Percentiles rank a stretch among this genome's conserved stretches.
Evolutionary conservation across 2,113 vertebrate genomes (phyloP).

Genomic region (Micronycteris hirsuta): DNA sequence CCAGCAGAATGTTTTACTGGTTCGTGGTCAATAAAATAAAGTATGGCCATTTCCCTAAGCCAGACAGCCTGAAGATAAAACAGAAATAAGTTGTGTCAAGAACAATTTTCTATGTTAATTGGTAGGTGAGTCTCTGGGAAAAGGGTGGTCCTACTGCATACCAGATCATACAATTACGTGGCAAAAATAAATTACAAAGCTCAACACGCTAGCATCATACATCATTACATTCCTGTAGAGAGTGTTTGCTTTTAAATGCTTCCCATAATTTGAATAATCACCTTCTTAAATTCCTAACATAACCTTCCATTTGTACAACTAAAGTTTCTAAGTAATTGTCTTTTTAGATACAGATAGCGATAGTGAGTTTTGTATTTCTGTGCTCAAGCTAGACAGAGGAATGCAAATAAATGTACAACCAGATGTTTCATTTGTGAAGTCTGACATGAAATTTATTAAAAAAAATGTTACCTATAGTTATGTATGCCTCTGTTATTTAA

Average conservation of each 20-base stretch:
- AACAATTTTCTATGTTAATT: neutral
- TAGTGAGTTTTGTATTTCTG: neutral
- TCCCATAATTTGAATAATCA: neutral
- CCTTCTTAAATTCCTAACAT: neutral
- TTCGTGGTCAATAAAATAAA: neutral
- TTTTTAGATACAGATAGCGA: neutral
- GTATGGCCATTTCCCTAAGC: neutral
- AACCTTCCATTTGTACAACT: neutral
- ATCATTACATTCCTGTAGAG: neutral
- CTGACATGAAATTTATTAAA: neutral
- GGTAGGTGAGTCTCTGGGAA: neutral
- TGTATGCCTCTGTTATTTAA: neutral
- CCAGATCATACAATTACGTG: neutral
- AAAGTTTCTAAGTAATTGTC: neutral
- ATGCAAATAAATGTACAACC: neutral
- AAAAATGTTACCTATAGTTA: neutral
- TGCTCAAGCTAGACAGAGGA: neutral
- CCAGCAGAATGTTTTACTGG: neutral
- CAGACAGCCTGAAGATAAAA: neutral
- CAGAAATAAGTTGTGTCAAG: neutral
- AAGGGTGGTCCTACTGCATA: neutral
- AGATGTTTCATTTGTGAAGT: slow-evolving; percentile 17
- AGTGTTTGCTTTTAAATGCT: neutral
- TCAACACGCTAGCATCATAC: neutral
- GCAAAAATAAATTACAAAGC: neutral